These are phyloP conservation scores for Lamproptera curius DNA, from an alignment of 2,888 invertebrate species.

Conservation along the genomic window DNA sequence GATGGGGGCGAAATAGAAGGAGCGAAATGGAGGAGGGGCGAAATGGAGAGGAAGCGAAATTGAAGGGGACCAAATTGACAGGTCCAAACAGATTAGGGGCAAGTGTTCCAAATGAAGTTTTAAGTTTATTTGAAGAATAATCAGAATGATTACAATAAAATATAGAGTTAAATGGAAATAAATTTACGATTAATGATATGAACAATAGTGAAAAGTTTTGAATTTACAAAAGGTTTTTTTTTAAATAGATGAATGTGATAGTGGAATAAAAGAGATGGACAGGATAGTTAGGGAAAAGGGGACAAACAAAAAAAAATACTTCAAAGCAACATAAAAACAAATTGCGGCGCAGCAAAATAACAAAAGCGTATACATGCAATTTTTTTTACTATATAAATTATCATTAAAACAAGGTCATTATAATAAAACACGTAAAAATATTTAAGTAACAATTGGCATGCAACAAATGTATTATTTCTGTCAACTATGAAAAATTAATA, in stretches of 20 bases:
- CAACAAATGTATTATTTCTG: slow-evolving; percentile 15
- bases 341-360: slow-evolving; percentile 62
- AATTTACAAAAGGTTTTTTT: too few relatives aligned
- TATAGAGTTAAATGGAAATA: too few relatives aligned
- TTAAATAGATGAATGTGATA: too few relatives aligned
- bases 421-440: slow-evolving; percentile 57
- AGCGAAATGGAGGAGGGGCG: neutral
- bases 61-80: too few relatives aligned
- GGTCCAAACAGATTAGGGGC: too few relatives aligned
- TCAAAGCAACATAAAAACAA: slow-evolving; percentile 72
- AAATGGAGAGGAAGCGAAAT: neutral
- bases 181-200: neutral
- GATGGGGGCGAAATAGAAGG: slow-evolving; percentile 24
- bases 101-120: too few relatives aligned
- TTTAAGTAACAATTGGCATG: slow-evolving; percentile 32
- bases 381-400: slow-evolving; percentile 1
- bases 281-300: slow-evolving; percentile 29
- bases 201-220: too few relatives aligned
- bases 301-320: slow-evolving; percentile 55
- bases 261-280: neutral
- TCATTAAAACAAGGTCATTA: slow-evolving; percentile 26
- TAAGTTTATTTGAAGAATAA: too few relatives aligned
- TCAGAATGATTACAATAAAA: neutral
- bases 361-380: slow-evolving; percentile 50
- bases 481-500: slow-evolving; percentile 13